Percentiles rank a stretch among this genome's conserved stretches.
phyloP scores from a whole-genome alignment of 1,140 invertebrate species.

The Papilio aristodemus region DNA sequence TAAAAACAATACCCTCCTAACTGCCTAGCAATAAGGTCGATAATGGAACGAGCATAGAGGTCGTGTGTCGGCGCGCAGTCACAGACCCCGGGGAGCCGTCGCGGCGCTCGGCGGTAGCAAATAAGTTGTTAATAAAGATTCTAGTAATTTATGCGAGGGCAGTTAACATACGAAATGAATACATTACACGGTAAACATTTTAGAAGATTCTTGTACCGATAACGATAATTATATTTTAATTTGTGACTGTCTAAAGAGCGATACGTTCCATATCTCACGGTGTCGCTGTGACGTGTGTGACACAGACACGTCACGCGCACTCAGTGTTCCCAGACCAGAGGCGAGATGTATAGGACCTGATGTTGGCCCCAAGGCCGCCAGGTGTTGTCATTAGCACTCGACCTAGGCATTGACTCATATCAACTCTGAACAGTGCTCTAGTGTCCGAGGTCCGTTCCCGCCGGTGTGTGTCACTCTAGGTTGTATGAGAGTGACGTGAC shows the following conservation, averaged over 20 bases:
- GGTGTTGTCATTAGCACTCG: too few species aligned
- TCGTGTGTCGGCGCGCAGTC: not conserved
- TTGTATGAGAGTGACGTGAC: too few species aligned
- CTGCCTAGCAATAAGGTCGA: not conserved
- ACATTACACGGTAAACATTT: conserved; percentile 21
- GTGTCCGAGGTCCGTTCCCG: too few species aligned
- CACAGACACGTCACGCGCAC: too few species aligned
- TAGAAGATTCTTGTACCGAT: conserved; percentile 15
- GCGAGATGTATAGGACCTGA: too few species aligned
- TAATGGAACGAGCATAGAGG: not conserved
- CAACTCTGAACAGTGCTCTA: too few species aligned
- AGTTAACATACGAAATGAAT: conserved; percentile 15
- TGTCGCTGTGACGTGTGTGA: too few species aligned
- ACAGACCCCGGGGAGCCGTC: conserved; percentile 12
- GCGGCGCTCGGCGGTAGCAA: conserved; percentile 3
- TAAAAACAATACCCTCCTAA: not conserved
- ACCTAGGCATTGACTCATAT: too few species aligned
- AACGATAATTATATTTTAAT: conserved; percentile 6
- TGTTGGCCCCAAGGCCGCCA: too few species aligned
- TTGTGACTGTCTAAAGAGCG: conserved; percentile 5
- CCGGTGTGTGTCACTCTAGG: too few species aligned
- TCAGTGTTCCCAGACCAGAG: too few species aligned
- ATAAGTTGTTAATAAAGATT: conserved; percentile 5
- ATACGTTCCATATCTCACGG: not conserved
- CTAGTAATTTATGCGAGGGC: conserved; percentile 4